phyloP scores from a whole-genome alignment of 1,140 invertebrate genomes.

The Scaptomyza montana region DNA sequence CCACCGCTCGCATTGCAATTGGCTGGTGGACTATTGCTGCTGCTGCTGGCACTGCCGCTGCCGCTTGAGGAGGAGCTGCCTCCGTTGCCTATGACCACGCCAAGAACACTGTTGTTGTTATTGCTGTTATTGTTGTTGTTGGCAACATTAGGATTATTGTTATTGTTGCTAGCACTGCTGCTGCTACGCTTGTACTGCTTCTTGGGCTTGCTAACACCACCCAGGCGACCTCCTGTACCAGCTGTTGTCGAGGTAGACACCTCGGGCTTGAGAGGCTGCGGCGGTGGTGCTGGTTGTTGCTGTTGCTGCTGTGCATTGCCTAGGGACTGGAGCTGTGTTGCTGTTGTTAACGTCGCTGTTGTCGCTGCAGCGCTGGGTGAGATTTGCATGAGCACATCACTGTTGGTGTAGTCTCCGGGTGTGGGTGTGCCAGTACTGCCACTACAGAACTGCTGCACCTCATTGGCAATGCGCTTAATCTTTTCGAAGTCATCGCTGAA shows the following conservation, averaged over 20 bases:
- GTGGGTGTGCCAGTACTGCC: slow-evolving; percentile 82
- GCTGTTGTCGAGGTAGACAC: slow-evolving; percentile 64
- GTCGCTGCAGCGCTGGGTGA: slow-evolving; percentile 49
- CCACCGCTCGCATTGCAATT: slow-evolving; percentile 56
- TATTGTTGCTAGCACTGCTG: slow-evolving; percentile 64
- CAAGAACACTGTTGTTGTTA: slow-evolving; percentile 83
- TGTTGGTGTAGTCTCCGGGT: slow-evolving; percentile 54
- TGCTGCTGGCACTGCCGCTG: slow-evolving; percentile 74
- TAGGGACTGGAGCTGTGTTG: slow-evolving; percentile 41
- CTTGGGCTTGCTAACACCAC: slow-evolving; percentile 72
- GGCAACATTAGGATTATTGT: slow-evolving; percentile 68
- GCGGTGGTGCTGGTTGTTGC: slow-evolving; percentile 70
- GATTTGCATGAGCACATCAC: slow-evolving; percentile 76
- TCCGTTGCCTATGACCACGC: slow-evolving; percentile 48
- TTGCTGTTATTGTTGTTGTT: slow-evolving; percentile 82
- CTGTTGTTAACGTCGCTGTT: slow-evolving; percentile 12
- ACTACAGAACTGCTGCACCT: slow-evolving; percentile 88
- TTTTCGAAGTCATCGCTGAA: slow-evolving; percentile 90
- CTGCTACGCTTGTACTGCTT: slow-evolving; percentile 85
- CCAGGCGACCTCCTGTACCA: slow-evolving; percentile 44
- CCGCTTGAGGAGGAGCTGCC: slow-evolving; percentile 66
- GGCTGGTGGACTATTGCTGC: slow-evolving; percentile 66
- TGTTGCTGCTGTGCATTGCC: slow-evolving; percentile 28
- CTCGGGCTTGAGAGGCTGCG: slow-evolving; percentile 74
- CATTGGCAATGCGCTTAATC: slow-evolving; percentile 89